These are phyloP conservation scores for Dynastes maya DNA, from an alignment of 2,888 invertebrate genomes.

Conservation along the genomic window DNA sequence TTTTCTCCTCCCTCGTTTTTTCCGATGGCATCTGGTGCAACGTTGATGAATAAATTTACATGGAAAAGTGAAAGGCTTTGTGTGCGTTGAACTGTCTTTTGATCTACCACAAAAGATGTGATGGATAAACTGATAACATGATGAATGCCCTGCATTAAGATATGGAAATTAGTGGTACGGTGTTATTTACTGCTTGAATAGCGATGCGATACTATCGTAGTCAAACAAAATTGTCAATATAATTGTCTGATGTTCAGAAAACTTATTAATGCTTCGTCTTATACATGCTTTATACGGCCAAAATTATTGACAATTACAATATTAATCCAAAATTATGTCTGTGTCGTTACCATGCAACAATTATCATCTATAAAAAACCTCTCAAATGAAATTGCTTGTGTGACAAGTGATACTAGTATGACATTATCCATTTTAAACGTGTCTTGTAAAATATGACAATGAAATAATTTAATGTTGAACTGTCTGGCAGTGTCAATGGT, in stretches of 20 bases:
- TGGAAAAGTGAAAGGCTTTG: conserved; percentile 40
- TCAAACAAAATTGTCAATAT: conserved; percentile 16
- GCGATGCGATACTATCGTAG: conserved; percentile 1
- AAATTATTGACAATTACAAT: too few species aligned
- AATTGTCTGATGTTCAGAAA: background rate
- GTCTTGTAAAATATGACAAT: too few species aligned
- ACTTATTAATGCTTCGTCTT: conserved; percentile 8
- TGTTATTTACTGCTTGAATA: conserved; percentile 22
- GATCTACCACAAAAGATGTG: conserved; percentile 31
- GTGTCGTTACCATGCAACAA: too few species aligned
- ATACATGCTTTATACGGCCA: too few species aligned
- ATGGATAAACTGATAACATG: conserved; percentile 26
- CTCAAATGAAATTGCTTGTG: too few species aligned
- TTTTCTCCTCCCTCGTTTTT: background rate
- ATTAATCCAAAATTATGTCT: too few species aligned
- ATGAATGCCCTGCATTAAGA: conserved; percentile 30
- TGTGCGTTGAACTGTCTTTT: conserved; percentile 19
- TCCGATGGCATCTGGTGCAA: conserved; percentile 33
- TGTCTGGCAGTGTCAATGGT: too few species aligned
- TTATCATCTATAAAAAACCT: too few species aligned
- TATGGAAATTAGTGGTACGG: conserved; percentile 21
- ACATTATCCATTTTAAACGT: too few species aligned
- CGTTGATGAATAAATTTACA: conserved; percentile 34
- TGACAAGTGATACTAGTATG: too few species aligned
- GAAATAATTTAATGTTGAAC: too few species aligned